Base-by-base conservation (phyloP, 2,113 vertebrate genomes). In the Catharus bicknelli region DNA sequence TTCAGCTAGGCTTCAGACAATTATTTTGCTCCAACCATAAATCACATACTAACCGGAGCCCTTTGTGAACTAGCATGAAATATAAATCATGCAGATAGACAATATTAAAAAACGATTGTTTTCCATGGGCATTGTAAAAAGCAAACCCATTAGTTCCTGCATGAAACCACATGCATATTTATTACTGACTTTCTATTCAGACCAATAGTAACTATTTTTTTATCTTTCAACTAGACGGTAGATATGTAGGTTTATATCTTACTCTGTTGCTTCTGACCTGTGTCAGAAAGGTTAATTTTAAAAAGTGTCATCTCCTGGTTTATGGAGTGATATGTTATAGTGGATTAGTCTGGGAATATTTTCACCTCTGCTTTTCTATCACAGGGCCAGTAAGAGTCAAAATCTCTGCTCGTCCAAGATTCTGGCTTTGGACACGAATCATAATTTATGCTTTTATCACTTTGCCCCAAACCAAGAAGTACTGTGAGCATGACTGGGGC, bases 21-120 rank as follows among this genome's bases (percentile, higher is more conserved):
- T 95, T 95, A 93, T 95, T 95, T 93, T 91, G 16, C 75, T 95
- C 38, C 47, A 88, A 18, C 30, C 36, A 93, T 96, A 95, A 91
- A 95, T 96, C 93, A 95, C 79, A 63, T 66, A 55, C 90, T 95
- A 95, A 96, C 90, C 68, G 76, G 82, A 90, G 70, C 82, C 51
- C 70, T 95, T 93, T 95, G 91, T 95, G 88, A 93, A 80, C 63
- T 75, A 90, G 70, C 79, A 85, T 59, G 88, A 96, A 94, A 62
- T 82, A 94, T 91, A 93, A 93, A 96, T 96, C 88, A 83, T 54
- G 11, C 23, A 88, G 78, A 90, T 77, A 88, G 85, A 90, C 55
- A 81, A 84, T 90, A 95, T 92, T 92, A 88, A 83, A 93, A 94
- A 90, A 32, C 48, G 83, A 10, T 73, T 94, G 84, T 94, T 95